Evolutionary conservation across 2,113 vertebrate genomes (phyloP), one percentile per base, ranked within the genome.

Genomic region (Entosphenus tridentatus): DNA sequence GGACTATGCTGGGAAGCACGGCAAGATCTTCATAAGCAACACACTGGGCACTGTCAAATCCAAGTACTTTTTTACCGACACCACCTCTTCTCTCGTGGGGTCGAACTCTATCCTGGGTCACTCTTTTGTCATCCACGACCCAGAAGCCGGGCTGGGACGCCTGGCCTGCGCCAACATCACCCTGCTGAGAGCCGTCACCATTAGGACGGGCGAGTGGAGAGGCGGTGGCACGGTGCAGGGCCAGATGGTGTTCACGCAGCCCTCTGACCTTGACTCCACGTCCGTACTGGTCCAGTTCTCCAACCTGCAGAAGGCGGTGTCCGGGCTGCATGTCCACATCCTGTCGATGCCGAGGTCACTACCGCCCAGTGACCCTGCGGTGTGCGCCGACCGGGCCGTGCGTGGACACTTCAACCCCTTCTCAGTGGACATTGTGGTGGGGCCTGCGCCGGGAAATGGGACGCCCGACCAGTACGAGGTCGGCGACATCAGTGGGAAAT

Each of bases 401-500:
- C 72, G 73, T 69, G 83, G 81, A 6, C 82, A 82, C 75, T 85
- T 78, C 71, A 85, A 86, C 76, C 84, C 84, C 0, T 71, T 83
- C 55, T 13, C 14, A 2, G 72, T 77, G 13, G 79, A 83, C 9
- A 0, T 12, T 55, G 72, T 81, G 8, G 6, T 55, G 2, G 82
- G 77, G 57, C 83, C 83, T 1, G 0, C 56, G 8, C 77, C 82
- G 11, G 79, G 78, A 39, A 68, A 9, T 2, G 84, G 84, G 21
- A 82, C 81, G 2, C 76, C 77, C 18, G 84, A 86, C 71, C 77
- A 85, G 69, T 86, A 85, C 72, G 82, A 84, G 71, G 68, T 81
- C 18, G 84, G 84, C 3, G 84, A 85, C 70, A 75, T 86, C 57
- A 80, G 82, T 62, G 84, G 84, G 10, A 84, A 85, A 74, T 83